These are phyloP conservation scores for Bovichtus diacanthus DNA, from an alignment of 2,797 vertebrate genomes.

Conservation along the genomic window DNA sequence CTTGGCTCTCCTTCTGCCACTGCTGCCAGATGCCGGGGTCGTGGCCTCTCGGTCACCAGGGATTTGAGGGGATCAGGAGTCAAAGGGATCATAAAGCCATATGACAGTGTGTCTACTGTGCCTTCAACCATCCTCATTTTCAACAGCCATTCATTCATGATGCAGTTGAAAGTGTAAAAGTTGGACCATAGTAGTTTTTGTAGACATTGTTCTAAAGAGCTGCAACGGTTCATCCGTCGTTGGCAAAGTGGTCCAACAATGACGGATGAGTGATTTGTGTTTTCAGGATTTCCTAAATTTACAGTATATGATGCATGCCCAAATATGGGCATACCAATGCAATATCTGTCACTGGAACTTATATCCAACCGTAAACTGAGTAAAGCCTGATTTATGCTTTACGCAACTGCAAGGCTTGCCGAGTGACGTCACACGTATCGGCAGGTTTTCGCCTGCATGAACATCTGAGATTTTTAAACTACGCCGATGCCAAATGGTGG, in stretches of 20 bases:
- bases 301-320: neutral
- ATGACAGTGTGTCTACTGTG: conserved; percentile 54
- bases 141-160: conserved; percentile 31
- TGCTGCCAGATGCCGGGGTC: conserved; percentile 72
- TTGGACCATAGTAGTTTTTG: neutral
- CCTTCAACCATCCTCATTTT: conserved; percentile 22
- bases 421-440: no score
- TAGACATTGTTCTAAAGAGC: neutral
- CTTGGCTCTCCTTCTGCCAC: conserved; percentile 45
- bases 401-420: no score
- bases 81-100: conserved; percentile 67
- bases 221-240: neutral
- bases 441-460: no score
- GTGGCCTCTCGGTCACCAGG: conserved; percentile 54
- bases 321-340: neutral
- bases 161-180: conserved; percentile 4
- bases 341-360: neutral
- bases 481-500: no score
- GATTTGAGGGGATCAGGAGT: conserved; percentile 67
- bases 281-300: neutral
- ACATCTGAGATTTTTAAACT: no score
- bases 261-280: neutral
- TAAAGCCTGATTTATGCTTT: no score
- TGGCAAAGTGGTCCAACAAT: neutral
- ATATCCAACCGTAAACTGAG: neutral